phyloP scores from a whole-genome alignment of 2,113 vertebrate genomes.

The Thunnus thynnus region DNA sequence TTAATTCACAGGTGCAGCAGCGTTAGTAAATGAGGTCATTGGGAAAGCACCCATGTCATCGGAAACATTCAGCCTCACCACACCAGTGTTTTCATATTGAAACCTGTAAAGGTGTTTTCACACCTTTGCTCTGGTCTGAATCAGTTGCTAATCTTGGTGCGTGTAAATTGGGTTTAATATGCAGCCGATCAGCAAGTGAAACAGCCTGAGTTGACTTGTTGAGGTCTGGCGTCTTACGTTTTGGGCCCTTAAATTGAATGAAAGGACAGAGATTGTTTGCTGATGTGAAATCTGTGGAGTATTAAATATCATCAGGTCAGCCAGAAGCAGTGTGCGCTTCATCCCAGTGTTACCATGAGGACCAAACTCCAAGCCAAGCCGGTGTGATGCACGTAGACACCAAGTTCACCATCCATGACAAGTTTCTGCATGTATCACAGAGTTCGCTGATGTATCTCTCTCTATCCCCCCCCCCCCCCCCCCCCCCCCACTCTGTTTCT shows the following conservation, averaged over 20 bases:
- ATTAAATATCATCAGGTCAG: no score
- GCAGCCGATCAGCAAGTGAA: constrained; percentile 4
- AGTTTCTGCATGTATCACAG: constrained; percentile 56
- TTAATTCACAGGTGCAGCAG: not conserved
- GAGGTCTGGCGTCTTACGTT: no score
- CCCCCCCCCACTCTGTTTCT: not conserved
- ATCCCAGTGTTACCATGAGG: constrained; percentile 52
- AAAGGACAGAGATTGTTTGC: constrained; percentile 2
- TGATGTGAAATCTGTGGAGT: constrained; percentile 6
- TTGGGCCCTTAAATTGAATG: not conserved
- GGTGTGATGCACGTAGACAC: not conserved
- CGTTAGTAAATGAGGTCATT: not conserved
- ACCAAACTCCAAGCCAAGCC: constrained; percentile 70
- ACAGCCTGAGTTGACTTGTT: not conserved
- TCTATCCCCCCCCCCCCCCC: constrained; percentile 13
- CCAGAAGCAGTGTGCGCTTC: not conserved
- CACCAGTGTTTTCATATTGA: not conserved
- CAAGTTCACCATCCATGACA: constrained; percentile 58
- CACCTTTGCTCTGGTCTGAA: no score
- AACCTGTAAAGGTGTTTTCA: not conserved
- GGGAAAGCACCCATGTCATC: not conserved
- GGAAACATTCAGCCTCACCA: not conserved
- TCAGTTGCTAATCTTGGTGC: no score
- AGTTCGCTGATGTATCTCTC: constrained; percentile 45
- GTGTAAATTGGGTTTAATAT: no score